phyloP scores from a whole-genome alignment of 1,140 invertebrate genomes.

The Drosophila sturtevanti region DNA sequence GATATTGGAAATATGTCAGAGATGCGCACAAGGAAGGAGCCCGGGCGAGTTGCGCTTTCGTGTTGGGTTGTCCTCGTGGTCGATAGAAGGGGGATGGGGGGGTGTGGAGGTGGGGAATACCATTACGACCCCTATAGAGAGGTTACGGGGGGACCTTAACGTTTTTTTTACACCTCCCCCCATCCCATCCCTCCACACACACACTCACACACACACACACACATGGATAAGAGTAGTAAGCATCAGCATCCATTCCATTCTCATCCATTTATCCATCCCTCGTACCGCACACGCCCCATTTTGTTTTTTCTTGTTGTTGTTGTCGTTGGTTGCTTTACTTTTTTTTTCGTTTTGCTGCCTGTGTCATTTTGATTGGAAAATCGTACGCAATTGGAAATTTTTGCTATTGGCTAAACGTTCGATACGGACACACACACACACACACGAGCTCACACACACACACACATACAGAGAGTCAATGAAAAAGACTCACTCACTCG shows the following conservation, averaged over 20 bases:
- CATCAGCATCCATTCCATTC: slow-evolving; percentile 6
- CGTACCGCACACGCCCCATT: slow-evolving; percentile 18
- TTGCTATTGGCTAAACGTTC: slow-evolving; percentile 77
- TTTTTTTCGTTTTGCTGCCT: slow-evolving; percentile 46
- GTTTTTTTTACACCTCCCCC: neutral
- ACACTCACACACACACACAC: neutral
- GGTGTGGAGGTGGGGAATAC: no score
- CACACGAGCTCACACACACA: slow-evolving; percentile 1
- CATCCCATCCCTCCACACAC: neutral
- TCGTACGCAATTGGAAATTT: slow-evolving; percentile 79
- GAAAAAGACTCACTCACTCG: neutral
- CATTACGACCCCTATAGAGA: neutral
- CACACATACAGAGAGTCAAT: slow-evolving; percentile 6
- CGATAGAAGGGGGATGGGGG: neutral
- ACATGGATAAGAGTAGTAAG: slow-evolving; percentile 21
- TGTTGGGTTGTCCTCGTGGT: slow-evolving; percentile 18
- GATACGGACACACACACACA: slow-evolving; percentile 49
- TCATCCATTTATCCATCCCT: slow-evolving; percentile 31
- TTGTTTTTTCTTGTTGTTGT: slow-evolving; percentile 14
- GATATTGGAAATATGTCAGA: slow-evolving; percentile 83
- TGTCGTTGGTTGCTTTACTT: no score
- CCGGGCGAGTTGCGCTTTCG: slow-evolving; percentile 59
- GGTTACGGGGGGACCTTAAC: neutral
- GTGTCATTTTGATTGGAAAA: slow-evolving; percentile 79
- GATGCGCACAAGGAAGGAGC: slow-evolving; percentile 78